A percentile compares a stretch with the other conserved stretches of the same genome.
phyloP scores from a whole-genome alignment of 1,140 invertebrate species.

The Muscidifurax raptorellus region DNA sequence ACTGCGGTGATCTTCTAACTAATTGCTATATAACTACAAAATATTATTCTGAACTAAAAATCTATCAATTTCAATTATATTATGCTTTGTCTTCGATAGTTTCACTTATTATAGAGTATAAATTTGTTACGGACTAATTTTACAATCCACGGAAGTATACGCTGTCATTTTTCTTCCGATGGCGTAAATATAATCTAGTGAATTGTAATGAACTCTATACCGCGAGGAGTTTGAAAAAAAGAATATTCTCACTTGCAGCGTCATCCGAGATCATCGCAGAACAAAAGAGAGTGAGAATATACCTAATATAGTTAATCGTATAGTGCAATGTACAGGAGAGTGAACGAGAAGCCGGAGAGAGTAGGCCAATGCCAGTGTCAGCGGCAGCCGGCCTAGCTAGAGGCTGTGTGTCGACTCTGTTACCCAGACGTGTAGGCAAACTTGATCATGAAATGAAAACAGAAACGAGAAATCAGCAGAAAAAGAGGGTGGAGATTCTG shows the following conservation, averaged over 20 bases:
- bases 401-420: background rate
- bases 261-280: background rate
- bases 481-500: conserved; percentile 9
- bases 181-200: too few species aligned
- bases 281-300: conserved; percentile 8
- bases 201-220: background rate
- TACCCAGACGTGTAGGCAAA: conserved; percentile 66
- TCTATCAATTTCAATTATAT: too few species aligned
- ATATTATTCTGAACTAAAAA: too few species aligned
- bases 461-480: conserved; percentile 53
- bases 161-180: background rate
- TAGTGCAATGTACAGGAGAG: conserved; percentile 57
- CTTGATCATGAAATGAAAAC: conserved; percentile 73
- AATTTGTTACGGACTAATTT: background rate
- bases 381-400: conserved; percentile 50
- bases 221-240: too few species aligned
- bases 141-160: background rate
- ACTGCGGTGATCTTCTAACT: too few species aligned
- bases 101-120: background rate
- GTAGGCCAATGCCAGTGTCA: conserved; percentile 75
- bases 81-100: background rate
- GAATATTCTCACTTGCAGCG: background rate
- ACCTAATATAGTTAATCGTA: background rate
- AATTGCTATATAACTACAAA: too few species aligned
- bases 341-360: conserved; percentile 67